These are phyloP conservation scores for Podiceps cristatus DNA, from an alignment of 2,113 vertebrate species.

Conservation along the genomic window DNA sequence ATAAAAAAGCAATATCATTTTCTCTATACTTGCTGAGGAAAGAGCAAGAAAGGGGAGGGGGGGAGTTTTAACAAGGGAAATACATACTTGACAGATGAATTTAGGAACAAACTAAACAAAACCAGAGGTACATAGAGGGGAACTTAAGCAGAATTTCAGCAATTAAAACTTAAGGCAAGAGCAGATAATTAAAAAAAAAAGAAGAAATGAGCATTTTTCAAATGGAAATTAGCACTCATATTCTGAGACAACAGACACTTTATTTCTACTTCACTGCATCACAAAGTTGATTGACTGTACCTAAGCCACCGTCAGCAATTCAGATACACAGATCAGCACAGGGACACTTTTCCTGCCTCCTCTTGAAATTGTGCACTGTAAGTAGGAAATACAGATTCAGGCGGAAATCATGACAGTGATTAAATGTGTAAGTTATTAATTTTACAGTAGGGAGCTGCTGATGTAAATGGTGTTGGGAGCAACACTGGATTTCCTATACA, in stretches of 20 bases:
- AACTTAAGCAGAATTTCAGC: not conserved
- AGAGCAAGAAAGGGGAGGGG: not conserved
- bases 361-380: not conserved
- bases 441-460: not conserved
- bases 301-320: not conserved
- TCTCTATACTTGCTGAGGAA: not conserved
- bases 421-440: not conserved
- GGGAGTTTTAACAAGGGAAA: not conserved
- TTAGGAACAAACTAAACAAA: not conserved
- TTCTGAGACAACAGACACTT: not conserved
- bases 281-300: not conserved
- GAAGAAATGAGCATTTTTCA: not conserved
- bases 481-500: not conserved
- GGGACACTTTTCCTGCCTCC: not conserved
- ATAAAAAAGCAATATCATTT: not conserved
- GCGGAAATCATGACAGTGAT: not conserved
- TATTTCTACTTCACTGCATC: not conserved
- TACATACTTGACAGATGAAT: not conserved
- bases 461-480: not conserved
- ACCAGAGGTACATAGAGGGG: not conserved
- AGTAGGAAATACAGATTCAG: not conserved
- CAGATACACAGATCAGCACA: not conserved
- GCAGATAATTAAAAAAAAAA: not conserved
- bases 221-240: not conserved
- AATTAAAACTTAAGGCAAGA: not conserved